Percentiles rank a stretch among this genome's conserved stretches.
phyloP scores from a whole-genome alignment of 2,888 invertebrate species.

The Thelaira solivaga region DNA sequence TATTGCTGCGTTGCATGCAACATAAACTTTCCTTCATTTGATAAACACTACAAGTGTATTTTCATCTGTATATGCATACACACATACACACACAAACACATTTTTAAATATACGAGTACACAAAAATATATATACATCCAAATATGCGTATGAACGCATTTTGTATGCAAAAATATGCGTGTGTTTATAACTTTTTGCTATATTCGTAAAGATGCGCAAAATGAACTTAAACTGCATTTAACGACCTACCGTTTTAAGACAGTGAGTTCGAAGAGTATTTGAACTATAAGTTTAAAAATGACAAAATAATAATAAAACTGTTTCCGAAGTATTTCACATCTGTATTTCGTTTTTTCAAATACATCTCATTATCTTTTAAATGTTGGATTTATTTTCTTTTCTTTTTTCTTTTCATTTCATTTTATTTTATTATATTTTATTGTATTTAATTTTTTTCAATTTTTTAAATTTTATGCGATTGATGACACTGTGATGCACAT shows the following conservation, averaged over 20 bases:
- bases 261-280: neutral
- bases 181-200: conserved; percentile 4
- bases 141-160: neutral
- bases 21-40: conserved; percentile 24
- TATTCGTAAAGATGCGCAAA: conserved; percentile 35
- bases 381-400: no score
- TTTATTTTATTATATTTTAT: no score
- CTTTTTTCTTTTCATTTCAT: no score
- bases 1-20: conserved; percentile 30
- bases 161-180: neutral
- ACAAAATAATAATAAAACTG: no score
- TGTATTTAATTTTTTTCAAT: neutral
- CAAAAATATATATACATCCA: neutral
- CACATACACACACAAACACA: conserved; percentile 6
- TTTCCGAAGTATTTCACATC: no score
- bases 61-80: neutral
- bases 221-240: conserved; percentile 38
- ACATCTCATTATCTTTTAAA: no score
- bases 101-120: neutral
- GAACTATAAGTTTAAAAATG: no score
- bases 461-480: neutral
- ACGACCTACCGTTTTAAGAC: conserved; percentile 10
- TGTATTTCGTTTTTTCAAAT: no score
- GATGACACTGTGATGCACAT: conserved; percentile 37
- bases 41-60: conserved; percentile 2